Conservation (phyloP, 2,113 vertebrate species). For the Noctilio leporinus region DNA sequence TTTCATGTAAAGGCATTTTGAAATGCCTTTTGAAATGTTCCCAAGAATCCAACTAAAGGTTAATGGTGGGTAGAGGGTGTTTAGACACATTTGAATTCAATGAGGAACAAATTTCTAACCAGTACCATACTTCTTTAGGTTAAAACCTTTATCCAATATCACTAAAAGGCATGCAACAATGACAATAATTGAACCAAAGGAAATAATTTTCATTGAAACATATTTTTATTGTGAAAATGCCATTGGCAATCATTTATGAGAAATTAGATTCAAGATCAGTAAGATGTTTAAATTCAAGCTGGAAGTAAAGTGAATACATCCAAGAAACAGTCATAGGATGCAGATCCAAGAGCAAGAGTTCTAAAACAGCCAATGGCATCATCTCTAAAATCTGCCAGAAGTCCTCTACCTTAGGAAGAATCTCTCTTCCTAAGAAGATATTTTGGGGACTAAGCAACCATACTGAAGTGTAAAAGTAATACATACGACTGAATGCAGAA, state of each 20-base stretch:
- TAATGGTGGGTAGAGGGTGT: neutral
- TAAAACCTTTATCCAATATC: neutral
- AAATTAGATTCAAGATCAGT: neutral
- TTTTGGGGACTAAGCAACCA: neutral
- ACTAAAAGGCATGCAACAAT: neutral
- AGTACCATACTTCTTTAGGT: neutral
- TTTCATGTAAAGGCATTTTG: neutral
- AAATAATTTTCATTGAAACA: neutral
- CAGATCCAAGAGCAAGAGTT: neutral
- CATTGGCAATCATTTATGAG: neutral
- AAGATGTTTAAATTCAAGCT: neutral
- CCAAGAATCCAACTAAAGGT: slow-evolving; percentile 5
- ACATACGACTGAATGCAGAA: neutral
- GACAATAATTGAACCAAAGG: neutral
- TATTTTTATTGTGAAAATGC: slow-evolving; percentile 9
- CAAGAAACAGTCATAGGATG: neutral
- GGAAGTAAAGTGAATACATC: neutral
- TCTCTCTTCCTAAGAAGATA: neutral
- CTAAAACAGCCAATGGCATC: neutral
- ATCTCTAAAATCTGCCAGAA: neutral
- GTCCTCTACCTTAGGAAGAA: neutral
- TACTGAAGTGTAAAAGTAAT: neutral
- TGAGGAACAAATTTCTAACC: neutral
- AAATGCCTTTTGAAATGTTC: slow-evolving; percentile 9
- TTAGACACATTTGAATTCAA: neutral